Evolutionary conservation across 2,113 vertebrate genomes (phyloP).

Genomic region (Salminus brasiliensis): DNA sequence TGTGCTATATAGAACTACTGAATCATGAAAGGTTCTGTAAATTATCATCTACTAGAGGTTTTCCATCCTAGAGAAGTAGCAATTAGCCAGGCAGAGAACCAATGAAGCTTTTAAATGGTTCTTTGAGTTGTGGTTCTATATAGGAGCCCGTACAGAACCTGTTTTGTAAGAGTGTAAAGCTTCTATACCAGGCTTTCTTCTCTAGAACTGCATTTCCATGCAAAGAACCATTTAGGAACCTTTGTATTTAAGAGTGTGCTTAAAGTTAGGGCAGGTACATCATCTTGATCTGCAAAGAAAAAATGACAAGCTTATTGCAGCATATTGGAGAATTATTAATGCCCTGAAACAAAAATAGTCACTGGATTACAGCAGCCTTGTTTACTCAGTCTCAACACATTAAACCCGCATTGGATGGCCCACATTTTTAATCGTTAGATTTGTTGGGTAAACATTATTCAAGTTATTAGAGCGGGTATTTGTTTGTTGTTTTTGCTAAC

Average conservation of each 20-base stretch:
- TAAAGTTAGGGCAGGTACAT: neutral
- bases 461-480: slow-evolving; percentile 19
- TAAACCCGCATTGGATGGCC: neutral
- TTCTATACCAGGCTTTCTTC: too few relatives aligned
- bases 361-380: neutral
- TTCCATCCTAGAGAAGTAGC: too few relatives aligned
- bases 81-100: too few relatives aligned
- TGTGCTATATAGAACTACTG: too few relatives aligned
- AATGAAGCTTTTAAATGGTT: too few relatives aligned
- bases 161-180: too few relatives aligned
- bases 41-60: too few relatives aligned
- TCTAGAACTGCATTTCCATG: too few relatives aligned
- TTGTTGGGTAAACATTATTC: slow-evolving; percentile 34
- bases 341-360: neutral
- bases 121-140: too few relatives aligned
- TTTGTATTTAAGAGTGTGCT: neutral
- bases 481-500: slow-evolving; percentile 34
- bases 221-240: neutral
- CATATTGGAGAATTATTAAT: neutral
- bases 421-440: slow-evolving; percentile 5
- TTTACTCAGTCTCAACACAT: neutral
- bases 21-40: too few relatives aligned
- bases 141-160: too few relatives aligned
- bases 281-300: neutral
- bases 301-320: neutral